phyloP scores from a whole-genome alignment of 2,888 invertebrate genomes.

The Pheosia tremula region DNA sequence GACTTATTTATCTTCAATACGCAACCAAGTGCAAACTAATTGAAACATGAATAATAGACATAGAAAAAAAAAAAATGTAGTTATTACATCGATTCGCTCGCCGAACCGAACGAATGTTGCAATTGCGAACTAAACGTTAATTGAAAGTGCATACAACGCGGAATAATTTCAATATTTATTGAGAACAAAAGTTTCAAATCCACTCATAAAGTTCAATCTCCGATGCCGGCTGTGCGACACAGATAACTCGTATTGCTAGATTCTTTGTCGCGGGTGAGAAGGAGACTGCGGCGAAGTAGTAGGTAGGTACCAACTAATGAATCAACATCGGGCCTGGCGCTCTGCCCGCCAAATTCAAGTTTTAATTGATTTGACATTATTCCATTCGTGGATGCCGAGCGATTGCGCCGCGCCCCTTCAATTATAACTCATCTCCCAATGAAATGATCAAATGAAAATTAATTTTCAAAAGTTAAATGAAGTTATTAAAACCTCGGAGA shows the following conservation, averaged over 20 bases:
- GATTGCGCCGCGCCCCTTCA: slow-evolving; percentile 71
- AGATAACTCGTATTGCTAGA: slow-evolving; percentile 60
- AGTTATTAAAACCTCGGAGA: slow-evolving; percentile 62
- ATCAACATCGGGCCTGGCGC: slow-evolving; percentile 72
- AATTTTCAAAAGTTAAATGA: slow-evolving; percentile 77
- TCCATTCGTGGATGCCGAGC: slow-evolving; percentile 73
- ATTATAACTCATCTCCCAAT: slow-evolving; percentile 77
- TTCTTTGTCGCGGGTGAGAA: slow-evolving; percentile 40
- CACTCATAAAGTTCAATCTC: slow-evolving; percentile 47
- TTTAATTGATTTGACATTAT: slow-evolving; percentile 83
- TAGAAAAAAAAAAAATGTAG: too few species aligned
- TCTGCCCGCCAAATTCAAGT: slow-evolving; percentile 73
- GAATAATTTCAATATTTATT: slow-evolving; percentile 36
- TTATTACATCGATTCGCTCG: not conserved
- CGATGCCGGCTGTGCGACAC: slow-evolving; percentile 47
- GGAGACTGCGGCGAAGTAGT: slow-evolving; percentile 48
- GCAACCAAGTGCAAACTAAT: too few species aligned
- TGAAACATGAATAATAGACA: too few species aligned
- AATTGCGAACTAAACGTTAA: not conserved
- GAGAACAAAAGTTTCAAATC: slow-evolving; percentile 39
- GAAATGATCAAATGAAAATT: slow-evolving; percentile 80
- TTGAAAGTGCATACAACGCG: slow-evolving; percentile 7
- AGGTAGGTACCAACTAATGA: slow-evolving; percentile 63
- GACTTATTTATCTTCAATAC: too few species aligned
- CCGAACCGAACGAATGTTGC: not conserved